Evolutionary conservation across 30 jellyfish, hydroid and myxozoan species (phyloP).

Genomic region (Pseudorhiza aurosa): DNA sequence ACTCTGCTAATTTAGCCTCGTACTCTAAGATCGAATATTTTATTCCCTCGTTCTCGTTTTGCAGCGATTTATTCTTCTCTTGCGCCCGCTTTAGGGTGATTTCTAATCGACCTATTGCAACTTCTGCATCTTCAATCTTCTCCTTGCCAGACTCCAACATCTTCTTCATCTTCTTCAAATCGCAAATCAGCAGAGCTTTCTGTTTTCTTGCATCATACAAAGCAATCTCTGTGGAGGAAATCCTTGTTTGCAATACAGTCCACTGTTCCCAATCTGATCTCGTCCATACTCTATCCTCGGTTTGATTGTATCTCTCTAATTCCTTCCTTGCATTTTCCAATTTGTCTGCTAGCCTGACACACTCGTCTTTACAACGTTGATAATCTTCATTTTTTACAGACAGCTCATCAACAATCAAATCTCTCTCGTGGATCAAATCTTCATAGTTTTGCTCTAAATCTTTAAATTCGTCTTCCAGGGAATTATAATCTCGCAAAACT

Average conservation of each 20-base stretch:
- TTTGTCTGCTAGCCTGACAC: conserved; percentile 33
- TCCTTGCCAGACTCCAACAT: conserved; percentile 38
- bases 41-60: conserved; percentile 54
- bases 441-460: conserved; percentile 46
- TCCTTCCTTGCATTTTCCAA: conserved; percentile 27
- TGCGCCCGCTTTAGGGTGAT: conserved; percentile 28
- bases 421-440: conserved; percentile 53
- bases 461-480: conserved; percentile 52
- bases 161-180: conserved; percentile 43
- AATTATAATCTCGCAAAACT: conserved; percentile 54
- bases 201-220: conserved; percentile 63
- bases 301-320: not conserved
- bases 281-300: conserved; percentile 57
- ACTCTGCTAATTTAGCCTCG: conserved; percentile 33
- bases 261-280: conserved; percentile 75
- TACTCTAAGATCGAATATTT: conserved; percentile 28
- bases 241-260: conserved; percentile 53
- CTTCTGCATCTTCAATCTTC: conserved; percentile 49
- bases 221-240: conserved; percentile 62
- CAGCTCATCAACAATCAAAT: conserved; percentile 36
- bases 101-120: conserved; percentile 39
- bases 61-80: conserved; percentile 36
- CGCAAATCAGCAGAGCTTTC: conserved; percentile 38
- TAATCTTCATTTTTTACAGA: conserved; percentile 42
- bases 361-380: conserved; percentile 19